Percentiles rank a stretch among this genome's conserved stretches.
Evolutionary conservation across 2,113 vertebrate species (phyloP).

Genomic region (Agelaius phoeniceus): DNA sequence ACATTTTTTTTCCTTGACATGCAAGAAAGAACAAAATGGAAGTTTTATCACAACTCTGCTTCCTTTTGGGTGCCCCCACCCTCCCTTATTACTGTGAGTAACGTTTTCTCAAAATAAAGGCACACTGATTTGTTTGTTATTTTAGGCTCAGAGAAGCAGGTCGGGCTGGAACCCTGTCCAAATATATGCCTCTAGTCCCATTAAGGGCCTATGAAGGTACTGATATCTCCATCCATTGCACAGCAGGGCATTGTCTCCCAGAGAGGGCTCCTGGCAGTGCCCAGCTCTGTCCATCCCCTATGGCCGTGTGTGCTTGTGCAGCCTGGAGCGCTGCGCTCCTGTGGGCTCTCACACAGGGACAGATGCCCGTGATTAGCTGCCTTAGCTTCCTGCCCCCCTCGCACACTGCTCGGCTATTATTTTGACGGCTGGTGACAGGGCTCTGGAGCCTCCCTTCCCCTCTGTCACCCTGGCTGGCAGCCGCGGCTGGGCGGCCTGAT

Average conservation of each 20-base stretch:
- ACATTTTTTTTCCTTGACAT: not conserved
- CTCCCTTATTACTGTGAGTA: constrained; percentile 39
- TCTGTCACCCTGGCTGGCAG: not conserved
- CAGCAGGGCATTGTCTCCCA: not conserved
- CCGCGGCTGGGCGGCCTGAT: not conserved
- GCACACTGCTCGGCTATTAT: not conserved
- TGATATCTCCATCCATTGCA: not conserved
- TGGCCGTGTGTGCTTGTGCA: rapidly evolving
- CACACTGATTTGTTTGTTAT: constrained; percentile 62
- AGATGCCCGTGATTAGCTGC: not conserved
- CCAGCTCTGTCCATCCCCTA: rapidly evolving
- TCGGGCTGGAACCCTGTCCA: constrained; percentile 16
- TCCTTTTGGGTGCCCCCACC: constrained; percentile 47
- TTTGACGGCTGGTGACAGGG: not conserved
- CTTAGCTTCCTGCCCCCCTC: not conserved
- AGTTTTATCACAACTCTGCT: constrained; percentile 57
- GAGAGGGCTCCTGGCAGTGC: not conserved
- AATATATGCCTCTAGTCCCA: not conserved
- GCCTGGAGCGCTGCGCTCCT: not conserved
- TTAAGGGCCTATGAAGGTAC: not conserved
- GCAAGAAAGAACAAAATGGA: constrained; percentile 51
- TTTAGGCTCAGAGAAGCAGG: constrained; percentile 49
- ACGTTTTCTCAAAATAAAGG: constrained; percentile 60
- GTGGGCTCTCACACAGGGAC: not conserved
- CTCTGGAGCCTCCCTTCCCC: not conserved